Conservation (phyloP, 2,113 vertebrate species). For the Nipponia nippon region DNA sequence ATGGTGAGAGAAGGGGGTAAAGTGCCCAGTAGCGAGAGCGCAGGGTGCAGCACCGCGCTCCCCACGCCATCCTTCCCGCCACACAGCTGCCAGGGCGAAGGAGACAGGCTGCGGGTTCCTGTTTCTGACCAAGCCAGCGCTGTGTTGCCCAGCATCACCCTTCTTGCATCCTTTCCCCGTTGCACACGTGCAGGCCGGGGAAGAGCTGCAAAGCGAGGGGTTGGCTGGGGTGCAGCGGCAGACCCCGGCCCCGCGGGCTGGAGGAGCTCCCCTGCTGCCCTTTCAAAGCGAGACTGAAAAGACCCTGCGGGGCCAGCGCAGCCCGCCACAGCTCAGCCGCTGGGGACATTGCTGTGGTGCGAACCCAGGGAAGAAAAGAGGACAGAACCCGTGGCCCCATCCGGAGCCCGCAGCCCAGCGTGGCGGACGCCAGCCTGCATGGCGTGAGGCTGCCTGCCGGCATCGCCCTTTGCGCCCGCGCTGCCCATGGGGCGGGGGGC, state of each 20-base stretch:
- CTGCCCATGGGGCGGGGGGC: background rate
- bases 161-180: fast-evolving
- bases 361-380: background rate
- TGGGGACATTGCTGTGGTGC: background rate
- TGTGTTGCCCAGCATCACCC: background rate
- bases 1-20: background rate
- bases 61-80: fast-evolving
- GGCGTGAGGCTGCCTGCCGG: fast-evolving
- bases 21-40: fast-evolving
- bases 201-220: background rate
- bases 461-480: background rate
- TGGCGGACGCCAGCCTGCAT: background rate
- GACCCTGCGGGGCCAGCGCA: fast-evolving
- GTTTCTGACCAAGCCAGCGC: background rate
- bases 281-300: background rate
- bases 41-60: background rate
- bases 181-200: fast-evolving
- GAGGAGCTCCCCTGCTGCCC: background rate
- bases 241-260: background rate
- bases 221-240: background rate
- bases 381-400: background rate
- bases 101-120: fast-evolving
- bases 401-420: background rate
- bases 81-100: fast-evolving
- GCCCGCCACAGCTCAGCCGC: background rate